phyloP scores from a whole-genome alignment of 2,797 vertebrate genomes.

The Paedocypris micromegethes region DNA sequence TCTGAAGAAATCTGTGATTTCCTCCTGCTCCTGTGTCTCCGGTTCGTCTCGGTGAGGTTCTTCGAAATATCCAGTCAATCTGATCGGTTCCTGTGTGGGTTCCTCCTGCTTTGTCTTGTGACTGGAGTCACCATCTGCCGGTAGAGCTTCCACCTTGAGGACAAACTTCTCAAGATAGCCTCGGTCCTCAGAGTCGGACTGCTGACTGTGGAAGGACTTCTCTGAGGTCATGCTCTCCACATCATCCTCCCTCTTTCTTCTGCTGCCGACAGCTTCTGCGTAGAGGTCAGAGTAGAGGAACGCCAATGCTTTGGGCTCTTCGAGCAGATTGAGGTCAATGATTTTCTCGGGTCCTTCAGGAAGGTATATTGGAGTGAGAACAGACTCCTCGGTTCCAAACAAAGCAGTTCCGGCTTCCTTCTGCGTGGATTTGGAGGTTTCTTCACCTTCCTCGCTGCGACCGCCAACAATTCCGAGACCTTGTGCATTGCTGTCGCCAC shows the following conservation, averaged over 20 bases:
- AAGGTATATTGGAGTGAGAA: constrained; percentile 77
- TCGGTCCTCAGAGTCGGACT: constrained; percentile 81
- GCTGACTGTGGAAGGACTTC: constrained; percentile 78
- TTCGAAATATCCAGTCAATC: constrained; percentile 37
- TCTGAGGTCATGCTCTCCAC: constrained; percentile 76
- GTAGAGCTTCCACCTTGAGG: constrained; percentile 82
- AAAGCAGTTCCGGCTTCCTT: constrained; percentile 74
- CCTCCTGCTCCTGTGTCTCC: constrained; percentile 46
- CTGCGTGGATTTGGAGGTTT: constrained; percentile 50
- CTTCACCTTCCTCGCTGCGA: not conserved
- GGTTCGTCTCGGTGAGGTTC: constrained; percentile 28
- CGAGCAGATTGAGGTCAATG: constrained; percentile 78
- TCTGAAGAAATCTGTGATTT: constrained; percentile 71
- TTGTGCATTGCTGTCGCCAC: constrained; percentile 39
- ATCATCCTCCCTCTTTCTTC: constrained; percentile 71
- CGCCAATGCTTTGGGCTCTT: constrained; percentile 83
- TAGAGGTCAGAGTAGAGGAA: constrained; percentile 89
- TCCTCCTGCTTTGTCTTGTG: constrained; percentile 41
- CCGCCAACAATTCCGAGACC: not conserved
- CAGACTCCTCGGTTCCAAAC: constrained; percentile 77
- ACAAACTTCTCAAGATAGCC: constrained; percentile 89
- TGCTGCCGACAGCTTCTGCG: constrained; percentile 74
- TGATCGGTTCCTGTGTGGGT: constrained; percentile 40
- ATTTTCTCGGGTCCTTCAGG: constrained; percentile 76
- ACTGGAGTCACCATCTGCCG: constrained; percentile 35